A percentile compares a stretch with the other conserved stretches of the same genome.
These are phyloP conservation scores for Pantelozetes paolii DNA, from an alignment of 2,888 invertebrate species.

Conservation along the genomic window DNA sequence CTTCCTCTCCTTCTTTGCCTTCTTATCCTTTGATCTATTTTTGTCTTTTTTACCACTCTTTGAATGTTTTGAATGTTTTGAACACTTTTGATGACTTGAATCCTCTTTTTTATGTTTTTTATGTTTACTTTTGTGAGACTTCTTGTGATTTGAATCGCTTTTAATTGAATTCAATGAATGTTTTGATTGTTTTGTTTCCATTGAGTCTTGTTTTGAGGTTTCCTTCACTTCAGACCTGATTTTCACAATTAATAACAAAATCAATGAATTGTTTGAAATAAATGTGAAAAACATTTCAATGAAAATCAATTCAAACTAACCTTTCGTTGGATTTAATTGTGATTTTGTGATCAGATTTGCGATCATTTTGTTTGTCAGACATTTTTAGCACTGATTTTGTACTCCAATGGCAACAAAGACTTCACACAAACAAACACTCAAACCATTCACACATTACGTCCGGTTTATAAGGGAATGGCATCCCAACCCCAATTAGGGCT, in stretches of 20 bases:
- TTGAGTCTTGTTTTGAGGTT: background rate
- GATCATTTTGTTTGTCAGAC: constrained; percentile 22
- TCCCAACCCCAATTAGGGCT: too few species aligned
- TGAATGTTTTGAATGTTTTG: constrained; percentile 26
- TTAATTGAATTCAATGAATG: background rate
- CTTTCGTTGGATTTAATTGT: constrained; percentile 2
- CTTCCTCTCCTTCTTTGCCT: background rate
- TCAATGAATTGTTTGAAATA: background rate
- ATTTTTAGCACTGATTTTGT: constrained; percentile 5
- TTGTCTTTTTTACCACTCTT: constrained; percentile 32
- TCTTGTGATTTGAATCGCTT: constrained; percentile 2
- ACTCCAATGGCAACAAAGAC: background rate
- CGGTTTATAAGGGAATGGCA: too few species aligned
- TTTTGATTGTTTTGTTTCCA: background rate
- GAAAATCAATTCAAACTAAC: background rate
- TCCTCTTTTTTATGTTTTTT: constrained; percentile 30
- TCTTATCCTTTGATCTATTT: background rate
- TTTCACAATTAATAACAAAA: background rate
- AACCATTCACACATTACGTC: too few species aligned
- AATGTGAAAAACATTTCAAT: background rate
- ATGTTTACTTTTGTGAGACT: constrained; percentile 32
- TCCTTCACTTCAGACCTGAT: too few species aligned
- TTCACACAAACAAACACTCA: too few species aligned
- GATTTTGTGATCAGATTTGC: background rate
- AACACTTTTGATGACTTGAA: constrained; percentile 20